Evolutionary conservation across 2,113 vertebrate species (phyloP).

Genomic region (Columbina picui): DNA sequence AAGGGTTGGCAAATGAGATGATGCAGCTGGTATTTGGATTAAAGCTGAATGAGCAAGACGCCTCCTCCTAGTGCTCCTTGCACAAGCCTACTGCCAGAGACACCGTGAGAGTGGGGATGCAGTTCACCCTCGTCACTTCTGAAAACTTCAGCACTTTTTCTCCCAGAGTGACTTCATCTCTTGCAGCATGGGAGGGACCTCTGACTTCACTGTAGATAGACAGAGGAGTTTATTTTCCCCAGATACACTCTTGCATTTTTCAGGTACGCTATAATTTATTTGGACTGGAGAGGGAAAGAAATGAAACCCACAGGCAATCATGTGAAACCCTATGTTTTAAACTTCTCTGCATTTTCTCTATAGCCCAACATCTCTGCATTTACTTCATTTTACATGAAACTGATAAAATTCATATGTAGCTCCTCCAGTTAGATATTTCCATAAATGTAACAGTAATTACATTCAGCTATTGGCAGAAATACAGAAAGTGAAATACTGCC

Average conservation of each 20-base stretch:
- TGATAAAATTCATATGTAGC: slow-evolving; percentile 16
- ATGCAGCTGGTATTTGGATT: background rate
- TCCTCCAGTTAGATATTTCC: slow-evolving; percentile 56
- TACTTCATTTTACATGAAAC: background rate
- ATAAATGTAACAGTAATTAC: slow-evolving; percentile 49
- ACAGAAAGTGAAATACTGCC: slow-evolving; percentile 18
- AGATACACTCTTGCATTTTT: background rate
- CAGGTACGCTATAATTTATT: background rate
- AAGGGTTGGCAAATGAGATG: background rate
- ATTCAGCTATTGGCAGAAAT: slow-evolving; percentile 47
- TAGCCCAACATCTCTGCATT: background rate
- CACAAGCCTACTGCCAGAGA: background rate
- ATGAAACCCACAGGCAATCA: background rate
- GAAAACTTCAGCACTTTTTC: background rate
- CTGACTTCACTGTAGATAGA: background rate
- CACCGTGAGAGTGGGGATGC: background rate
- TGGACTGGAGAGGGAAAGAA: background rate
- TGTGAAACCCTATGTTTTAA: background rate
- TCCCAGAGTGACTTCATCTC: background rate
- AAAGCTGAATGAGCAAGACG: background rate
- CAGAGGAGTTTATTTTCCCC: background rate
- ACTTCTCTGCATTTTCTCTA: background rate
- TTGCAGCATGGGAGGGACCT: background rate
- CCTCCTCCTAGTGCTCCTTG: background rate
- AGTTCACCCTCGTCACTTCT: background rate